Evolutionary conservation across 2,113 vertebrate genomes (phyloP), one percentile per base, ranked within the genome.

Genomic region (Antennarius striatus): DNA sequence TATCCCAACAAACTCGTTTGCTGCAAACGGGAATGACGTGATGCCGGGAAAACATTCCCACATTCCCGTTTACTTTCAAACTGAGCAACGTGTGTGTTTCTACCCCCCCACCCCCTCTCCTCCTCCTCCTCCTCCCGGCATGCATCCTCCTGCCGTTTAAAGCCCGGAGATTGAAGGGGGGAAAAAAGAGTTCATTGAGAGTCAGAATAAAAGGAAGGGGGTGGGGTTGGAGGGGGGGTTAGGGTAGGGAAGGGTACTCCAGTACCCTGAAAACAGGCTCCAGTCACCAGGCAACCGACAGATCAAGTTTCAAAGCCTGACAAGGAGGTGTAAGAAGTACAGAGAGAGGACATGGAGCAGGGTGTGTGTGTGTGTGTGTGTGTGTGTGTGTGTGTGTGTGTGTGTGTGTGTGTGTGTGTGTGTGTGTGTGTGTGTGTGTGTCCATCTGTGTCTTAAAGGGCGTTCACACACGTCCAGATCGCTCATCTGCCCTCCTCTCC

Each of bases 291-390:
- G 91, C 90, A 91, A 92, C 90, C 79, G 60, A 54, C 70, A 80
- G 84, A 91, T 92, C 90, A 90, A 77, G 82, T 92, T 92, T 92
- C 90, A 92, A 92, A 92, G 88, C 68, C 76, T 86, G 85, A 88
- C 82, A 84, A 84, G 83, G 72, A 91, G 83, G 85, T 92, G 80
- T 85, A 81, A 82, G 81, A 84, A 86, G 80, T 74, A 73, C 69
- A 85, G 75, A 74, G 84, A 47, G 29, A 66, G 22, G 55, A 59
- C 68, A 68, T 52, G 61, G 64, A 49, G 73, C 22, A 32, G 10
- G 42, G 30, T 65, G 30, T 65, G 73, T 52, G 48, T 73, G 74
- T 61, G 50, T 74, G 50, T 75, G 78, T 39, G 29, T 43, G 54
- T 63, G 59, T 43, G 56, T 51, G 68, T 53, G 36, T 58, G 51